Conservation (phyloP, 2,888 invertebrate genomes). For the Sepioteuthis lessoniana region DNA sequence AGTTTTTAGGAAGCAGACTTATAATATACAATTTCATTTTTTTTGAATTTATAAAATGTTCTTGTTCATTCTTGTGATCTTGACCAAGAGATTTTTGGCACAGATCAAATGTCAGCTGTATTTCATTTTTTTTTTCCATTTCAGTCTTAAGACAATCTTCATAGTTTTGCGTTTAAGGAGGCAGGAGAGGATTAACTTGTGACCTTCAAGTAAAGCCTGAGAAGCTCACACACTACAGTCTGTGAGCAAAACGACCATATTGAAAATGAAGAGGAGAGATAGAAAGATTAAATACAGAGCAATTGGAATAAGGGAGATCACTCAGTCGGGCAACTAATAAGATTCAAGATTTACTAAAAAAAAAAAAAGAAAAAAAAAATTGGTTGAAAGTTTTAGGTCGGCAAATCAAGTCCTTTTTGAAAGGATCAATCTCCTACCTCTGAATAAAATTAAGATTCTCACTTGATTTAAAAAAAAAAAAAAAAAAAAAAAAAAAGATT, state of each 20-base stretch:
- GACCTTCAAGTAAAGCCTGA: not conserved
- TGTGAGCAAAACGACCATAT: not conserved
- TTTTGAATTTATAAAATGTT: not conserved
- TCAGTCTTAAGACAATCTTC: not conserved
- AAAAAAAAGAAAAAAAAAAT: too few relatives aligned
- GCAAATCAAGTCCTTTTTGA: too few relatives aligned
- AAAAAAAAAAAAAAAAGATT: too few relatives aligned
- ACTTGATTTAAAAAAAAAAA: too few relatives aligned
- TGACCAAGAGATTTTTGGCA: not conserved
- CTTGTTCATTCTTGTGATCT: conserved; percentile 12
- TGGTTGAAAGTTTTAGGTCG: too few relatives aligned
- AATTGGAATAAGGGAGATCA: not conserved
- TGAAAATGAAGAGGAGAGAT: not conserved
- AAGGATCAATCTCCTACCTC: too few relatives aligned
- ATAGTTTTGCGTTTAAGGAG: not conserved
- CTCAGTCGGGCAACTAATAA: not conserved
- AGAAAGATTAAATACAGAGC: not conserved
- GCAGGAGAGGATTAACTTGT: not conserved
- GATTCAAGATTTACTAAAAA: too few relatives aligned
- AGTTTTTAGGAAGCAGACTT: conserved; percentile 33
- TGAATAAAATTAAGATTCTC: too few relatives aligned
- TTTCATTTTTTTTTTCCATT: too few relatives aligned
- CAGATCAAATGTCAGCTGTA: not conserved
- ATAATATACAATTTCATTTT: not conserved
- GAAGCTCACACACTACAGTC: not conserved